Base-by-base conservation (phyloP, 1,140 invertebrate species). In the Philotrypesis tridentata region DNA sequence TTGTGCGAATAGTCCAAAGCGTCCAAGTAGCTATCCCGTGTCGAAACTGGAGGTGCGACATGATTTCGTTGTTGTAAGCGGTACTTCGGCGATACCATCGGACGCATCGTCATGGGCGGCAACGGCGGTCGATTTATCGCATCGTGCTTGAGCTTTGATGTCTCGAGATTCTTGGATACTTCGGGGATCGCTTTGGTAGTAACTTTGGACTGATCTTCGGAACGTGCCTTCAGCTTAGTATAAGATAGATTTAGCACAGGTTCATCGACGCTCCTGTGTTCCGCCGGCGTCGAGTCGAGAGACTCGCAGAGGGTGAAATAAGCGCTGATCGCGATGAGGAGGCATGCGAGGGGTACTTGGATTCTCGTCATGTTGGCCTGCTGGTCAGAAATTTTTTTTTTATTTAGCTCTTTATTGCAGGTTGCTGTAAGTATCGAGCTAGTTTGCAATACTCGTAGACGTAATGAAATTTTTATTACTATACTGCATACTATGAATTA, bases 1-100 rank as follows among this genome's bases (percentile, higher is more conserved):
- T 85, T 88, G 7, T 91, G 92, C 1, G 92, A 92, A 70, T 89
- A 89, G 48, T 90, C 87, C 12, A 93, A 78, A 4, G 92, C 92
- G 43, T 92, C 89, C 27, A 92, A 83, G 43, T 93, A 93, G 67
- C 89, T 92, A 82, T 93, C 92, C 27, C 84, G 85, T 14, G 37
- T 11, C 11, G 75, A 43, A 2, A 60, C 21, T 8, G 43, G 31
- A n/a, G 29, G 8, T 27, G 6, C 48, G 14, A 48, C 55, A 40
- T 6, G 25, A n/a, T n/a, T 33, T 33, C 33, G 71, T n/a, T n/a
- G 67, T 40, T 70, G 61, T 3, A 25, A 0, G 17, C 12, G 29
- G 40, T 63, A 37, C 8, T 31, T 60, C 14, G 72, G 72, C 7
- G 29, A 55, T 1, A 81, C 48, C 27, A 81, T 81, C 0, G 72